Base-by-base conservation (phyloP, 2,113 vertebrate genomes). In the Sprattus sprattus region DNA sequence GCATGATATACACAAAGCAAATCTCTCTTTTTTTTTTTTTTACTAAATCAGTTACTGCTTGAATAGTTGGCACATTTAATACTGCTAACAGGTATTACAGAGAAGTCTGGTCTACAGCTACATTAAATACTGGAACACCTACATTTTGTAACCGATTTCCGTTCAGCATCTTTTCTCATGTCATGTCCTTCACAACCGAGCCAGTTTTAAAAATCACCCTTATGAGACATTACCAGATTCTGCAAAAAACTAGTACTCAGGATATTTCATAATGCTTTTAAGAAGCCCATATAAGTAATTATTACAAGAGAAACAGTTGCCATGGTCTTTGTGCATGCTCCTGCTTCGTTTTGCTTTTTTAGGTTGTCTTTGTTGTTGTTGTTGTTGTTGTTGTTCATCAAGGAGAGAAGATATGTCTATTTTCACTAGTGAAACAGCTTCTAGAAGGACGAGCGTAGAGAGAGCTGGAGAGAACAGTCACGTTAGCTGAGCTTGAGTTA, bases 51-150 rank as follows among this genome's bases (percentile, higher is more conserved):
- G 91, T 95, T 96, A 94, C 96, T 95, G 96, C 95, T 97, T 96
- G 90, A 93, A 95, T 96, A 96, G 95, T 98, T 99, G 98, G 97
- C 97, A 99, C 98, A 93, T 96, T 96, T 91, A 95, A 93, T 94
- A 96, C 95, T 90, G 93, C 92, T 95, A 96, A 94, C 93, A 94
- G 95, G 92, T 92, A 93, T 96, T 91, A 95, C 94, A 93, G 90
- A 95, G 95, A 89, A 95, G 94, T 88, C 90, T 93, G 93, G 95
- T 94, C 94, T 94, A 92, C 90, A 86, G 94, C 94, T 94, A 94
- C 93, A 92, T 95, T 95, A 97, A 96, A 96, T 95, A 97, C 90
- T 95, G 91, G 91, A 92, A 95, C 92, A 93, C 92, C 90, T 94
- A 94, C 93, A 89, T 90, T 89, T 91, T 89, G 89, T 90, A 87